Evolutionary conservation across 2,113 vertebrate genomes (phyloP), one percentile per base, ranked within the genome.

Genomic region (Perognathus longimembris): DNA sequence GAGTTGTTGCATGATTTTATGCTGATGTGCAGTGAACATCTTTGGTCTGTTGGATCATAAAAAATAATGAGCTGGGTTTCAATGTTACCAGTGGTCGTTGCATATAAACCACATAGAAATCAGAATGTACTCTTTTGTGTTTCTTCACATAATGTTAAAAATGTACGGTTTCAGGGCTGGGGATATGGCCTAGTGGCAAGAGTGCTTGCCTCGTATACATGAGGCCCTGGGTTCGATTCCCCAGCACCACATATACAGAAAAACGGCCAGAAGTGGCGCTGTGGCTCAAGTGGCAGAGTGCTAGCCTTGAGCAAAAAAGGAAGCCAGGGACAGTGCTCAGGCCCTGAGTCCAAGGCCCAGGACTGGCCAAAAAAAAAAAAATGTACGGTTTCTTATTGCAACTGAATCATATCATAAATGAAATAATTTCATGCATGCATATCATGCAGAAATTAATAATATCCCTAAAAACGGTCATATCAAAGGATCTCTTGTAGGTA

Each of bases 41-140:
- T 78, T 71, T 79, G 61, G n/a, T 96, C 84, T 93, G 6, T 91
- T 75, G 14, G 28, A n/a, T 75, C 18, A 76, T 85, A 78, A 90
- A 92, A 94, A 76, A 75, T 85, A 96, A 89, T 76, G 78, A 90
- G 32, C 32, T 96, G 38, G 18, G 81, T 94, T 96, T 89, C 92
- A 81, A 70, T 71, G 40, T 76, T 93, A 57, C 61, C 87, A 79
- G 76, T 28, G 40, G 54, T n/a, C n/a, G n/a, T 0, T 42, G 17
- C 50, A 40, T 88, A 96, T 95, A 94, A 90, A 28, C 38, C 9
- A 54, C 40, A 76, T 18, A 42, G 70, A 50, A 90, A 82, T 88
- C 87, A 80, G 45, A 30, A 90, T 93, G 83, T 7, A 26, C 12
- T 88, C 75, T 84, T 74, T 18, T 54, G 34, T 67, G 24, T 85